These are phyloP conservation scores for Drosophila picticornis DNA, from an alignment of 2,888 invertebrate species.

Conservation along the genomic window DNA sequence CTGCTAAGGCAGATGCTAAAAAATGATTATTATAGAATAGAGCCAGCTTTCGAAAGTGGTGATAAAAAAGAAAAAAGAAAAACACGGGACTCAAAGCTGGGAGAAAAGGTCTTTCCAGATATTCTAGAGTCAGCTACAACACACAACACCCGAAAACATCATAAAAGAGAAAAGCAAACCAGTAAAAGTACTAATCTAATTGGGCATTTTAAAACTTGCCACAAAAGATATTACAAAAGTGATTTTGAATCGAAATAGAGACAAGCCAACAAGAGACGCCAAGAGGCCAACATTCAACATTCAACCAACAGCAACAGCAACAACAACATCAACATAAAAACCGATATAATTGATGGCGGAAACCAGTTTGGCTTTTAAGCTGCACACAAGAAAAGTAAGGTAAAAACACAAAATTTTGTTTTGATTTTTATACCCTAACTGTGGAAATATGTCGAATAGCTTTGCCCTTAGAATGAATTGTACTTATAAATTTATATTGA, in stretches of 20 bases:
- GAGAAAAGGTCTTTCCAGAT: background rate
- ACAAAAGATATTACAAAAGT: constrained; percentile 35
- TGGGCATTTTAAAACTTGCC: constrained; percentile 20
- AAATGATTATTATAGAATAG: constrained; percentile 14
- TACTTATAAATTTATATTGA: background rate
- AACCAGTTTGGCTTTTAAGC: constrained; percentile 68
- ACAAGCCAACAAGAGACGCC: constrained; percentile 27
- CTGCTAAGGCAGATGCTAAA: constrained; percentile 3
- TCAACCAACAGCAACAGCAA: constrained; percentile 35
- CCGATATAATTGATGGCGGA: constrained; percentile 67
- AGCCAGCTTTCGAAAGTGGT: constrained; percentile 24
- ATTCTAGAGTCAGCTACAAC: constrained; percentile 4
- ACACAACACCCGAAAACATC: background rate
- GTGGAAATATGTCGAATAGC: background rate
- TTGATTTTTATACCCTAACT: constrained; percentile 29
- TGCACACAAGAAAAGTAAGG: constrained; percentile 66
- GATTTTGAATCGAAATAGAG: constrained; percentile 26
- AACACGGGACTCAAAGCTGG: background rate
- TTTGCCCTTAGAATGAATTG: background rate
- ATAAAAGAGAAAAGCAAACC: constrained; percentile 31
- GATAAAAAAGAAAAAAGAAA: background rate
- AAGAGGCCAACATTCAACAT: constrained; percentile 27
- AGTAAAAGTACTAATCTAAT: constrained; percentile 41
- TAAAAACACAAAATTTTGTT: constrained; percentile 44
- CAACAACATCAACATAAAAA: constrained; percentile 27